Conservation (phyloP, 1,140 invertebrate species). For the Temnothorax curvispinosus region DNA sequence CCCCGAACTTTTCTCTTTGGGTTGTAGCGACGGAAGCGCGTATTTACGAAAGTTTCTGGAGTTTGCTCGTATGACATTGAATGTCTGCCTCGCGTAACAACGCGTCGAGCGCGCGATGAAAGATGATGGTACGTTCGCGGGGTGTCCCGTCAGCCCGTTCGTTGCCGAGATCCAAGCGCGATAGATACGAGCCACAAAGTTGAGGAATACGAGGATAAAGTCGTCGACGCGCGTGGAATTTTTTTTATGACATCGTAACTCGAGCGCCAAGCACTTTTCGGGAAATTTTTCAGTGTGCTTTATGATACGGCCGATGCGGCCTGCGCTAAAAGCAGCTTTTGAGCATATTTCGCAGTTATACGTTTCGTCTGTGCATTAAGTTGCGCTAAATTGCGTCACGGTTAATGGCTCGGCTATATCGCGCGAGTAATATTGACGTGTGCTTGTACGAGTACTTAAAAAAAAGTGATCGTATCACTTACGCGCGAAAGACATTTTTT, state of each 20-base stretch:
- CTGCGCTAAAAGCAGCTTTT: neutral
- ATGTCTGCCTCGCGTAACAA: constrained; percentile 10
- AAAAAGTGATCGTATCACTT: neutral
- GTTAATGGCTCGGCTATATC: constrained; percentile 14
- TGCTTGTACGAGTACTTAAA: neutral
- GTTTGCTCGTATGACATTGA: neutral
- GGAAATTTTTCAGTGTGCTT: constrained; percentile 12
- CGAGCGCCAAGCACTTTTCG: neutral
- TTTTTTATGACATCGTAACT: neutral
- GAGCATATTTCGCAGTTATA: neutral
- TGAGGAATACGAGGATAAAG: neutral
- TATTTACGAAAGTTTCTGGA: neutral
- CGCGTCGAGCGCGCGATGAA: constrained; percentile 1
- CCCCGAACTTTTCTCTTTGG: neutral
- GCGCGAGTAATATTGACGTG: neutral
- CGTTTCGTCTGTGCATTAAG: constrained; percentile 5
- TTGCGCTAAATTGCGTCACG: constrained; percentile 36
- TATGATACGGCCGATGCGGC: neutral
- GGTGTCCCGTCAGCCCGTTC: neutral
- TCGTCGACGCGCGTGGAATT: neutral
- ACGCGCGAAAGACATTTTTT: neutral
- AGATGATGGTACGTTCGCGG: constrained; percentile 23
- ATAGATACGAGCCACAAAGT: constrained; percentile 3
- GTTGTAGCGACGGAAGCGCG: neutral
- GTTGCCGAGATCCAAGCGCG: neutral